phyloP scores from a whole-genome alignment of 2,888 invertebrate genomes.

The Epinotia ramella region DNA sequence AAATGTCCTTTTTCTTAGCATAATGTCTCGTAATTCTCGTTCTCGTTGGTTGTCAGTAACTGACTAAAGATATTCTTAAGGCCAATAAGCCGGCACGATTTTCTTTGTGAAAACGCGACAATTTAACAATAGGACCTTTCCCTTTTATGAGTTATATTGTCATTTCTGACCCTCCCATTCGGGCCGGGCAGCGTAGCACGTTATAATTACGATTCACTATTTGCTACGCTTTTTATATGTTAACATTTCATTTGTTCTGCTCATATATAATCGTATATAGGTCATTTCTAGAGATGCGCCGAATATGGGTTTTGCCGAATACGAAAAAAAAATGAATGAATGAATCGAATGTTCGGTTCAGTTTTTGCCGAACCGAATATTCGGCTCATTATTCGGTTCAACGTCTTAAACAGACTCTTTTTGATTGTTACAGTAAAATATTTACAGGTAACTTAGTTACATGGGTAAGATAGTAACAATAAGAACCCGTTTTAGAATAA shows the following conservation, averaged over 20 bases:
- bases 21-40: too few relatives aligned
- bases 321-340: too few relatives aligned
- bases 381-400: too few relatives aligned
- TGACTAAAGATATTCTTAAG: background rate
- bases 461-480: too few relatives aligned
- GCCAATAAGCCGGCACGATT: background rate
- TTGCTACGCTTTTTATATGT: slow-evolving; percentile 9
- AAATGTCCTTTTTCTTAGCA: too few relatives aligned
- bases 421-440: too few relatives aligned
- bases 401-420: too few relatives aligned
- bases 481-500: too few relatives aligned
- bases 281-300: background rate
- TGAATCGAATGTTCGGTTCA: too few relatives aligned
- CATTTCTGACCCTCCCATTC: slow-evolving; percentile 30
- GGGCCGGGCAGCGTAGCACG: slow-evolving; percentile 3
- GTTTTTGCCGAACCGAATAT: too few relatives aligned
- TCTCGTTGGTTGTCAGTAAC: background rate
- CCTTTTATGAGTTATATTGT: slow-evolving; percentile 30
- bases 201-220: slow-evolving; percentile 17
- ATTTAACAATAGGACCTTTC: slow-evolving; percentile 28
- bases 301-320: too few relatives aligned
- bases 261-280: background rate
- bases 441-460: too few relatives aligned
- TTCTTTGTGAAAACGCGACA: slow-evolving; percentile 17
- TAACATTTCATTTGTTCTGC: slow-evolving; percentile 12